Evolutionary conservation across 2,797 vertebrate species (phyloP), one percentile per base, ranked within the genome.

Genomic region (Sebastes vulpes): DNA sequence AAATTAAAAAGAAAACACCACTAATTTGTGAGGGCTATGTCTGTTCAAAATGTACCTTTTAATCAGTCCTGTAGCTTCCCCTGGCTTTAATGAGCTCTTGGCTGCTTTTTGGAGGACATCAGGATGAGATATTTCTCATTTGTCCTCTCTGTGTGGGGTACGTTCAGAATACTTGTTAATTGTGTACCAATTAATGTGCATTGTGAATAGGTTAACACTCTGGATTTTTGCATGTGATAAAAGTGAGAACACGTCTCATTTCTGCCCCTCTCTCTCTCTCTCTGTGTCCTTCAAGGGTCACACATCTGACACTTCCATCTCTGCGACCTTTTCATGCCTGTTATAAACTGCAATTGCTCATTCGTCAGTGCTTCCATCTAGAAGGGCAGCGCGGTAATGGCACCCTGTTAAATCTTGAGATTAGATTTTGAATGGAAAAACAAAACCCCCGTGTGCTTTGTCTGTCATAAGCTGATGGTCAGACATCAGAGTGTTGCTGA

Each of bases 321-420:
- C 68, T 60, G 68, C 58, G 83, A 90, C 91, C 85, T 91, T 92
- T 92, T 91, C 89, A 90, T 86, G 92, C 89, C 80, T 84, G 81
- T 95, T 94, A 91, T 89, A 86, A 81, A 85, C 83, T 65, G 59
- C 81, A 85, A 86, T 91, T 84, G 81, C 85, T 91, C 77, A 82
- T 90, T 87, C 75, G 61, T 79, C 90, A 80, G 79, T 54, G 75
- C 84, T 83, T 83, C 67, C 75, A 57, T 87, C 79, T 78, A 66
- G 75, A 92, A 82, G 73, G 88, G 75, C 81, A 66, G 70, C 56
- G 82, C 42, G 3, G 72, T 93, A 92, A 93, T 91, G 81, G 85
- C 71, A 65, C 81, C 86, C 78, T 84, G 86, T 90, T 89, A 90
- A 87, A 87, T 86, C 75, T 73, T 11, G 73, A 92, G 84, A 93